Evolutionary conservation across 2,113 vertebrate species (phyloP), one percentile per base, ranked within the genome.

Genomic region (Henicopernis longicauda): DNA sequence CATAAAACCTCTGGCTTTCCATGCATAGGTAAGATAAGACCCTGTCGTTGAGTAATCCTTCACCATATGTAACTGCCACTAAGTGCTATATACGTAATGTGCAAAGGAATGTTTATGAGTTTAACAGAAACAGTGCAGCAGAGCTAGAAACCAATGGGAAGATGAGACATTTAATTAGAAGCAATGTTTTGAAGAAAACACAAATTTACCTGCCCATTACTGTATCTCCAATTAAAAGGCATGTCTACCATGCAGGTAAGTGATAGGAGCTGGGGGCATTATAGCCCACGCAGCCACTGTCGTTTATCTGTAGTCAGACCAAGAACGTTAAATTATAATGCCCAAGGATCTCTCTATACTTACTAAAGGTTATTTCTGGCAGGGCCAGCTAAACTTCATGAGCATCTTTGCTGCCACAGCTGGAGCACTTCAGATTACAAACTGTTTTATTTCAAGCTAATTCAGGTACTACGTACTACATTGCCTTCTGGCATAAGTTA

Each of bases 371-470:
- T 92, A 73, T 58, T 92, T 92, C n/a, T 86, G 31, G 42, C 19
- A 88, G 49, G 34, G 62, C 69, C 57, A 86, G 19, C 65, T 88
- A 90, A 92, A 93, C 40, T 67, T 80, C 54, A 25, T 4, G 8
- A 92, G 54, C 31, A 82, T 57, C 58, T 85, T 40, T 61, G 31
- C 62, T 81, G 76, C 42, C 67, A 95, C 67, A 92, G 38, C 36
- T 80, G 62, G 66, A 95, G 62, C 67, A 88, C 54, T 93, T 93
- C 54, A 86, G 49, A 80, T 66, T 76, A 62, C 45, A 55, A 90
- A 66, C 72, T 92, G 86, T 9, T 95, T 92, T 80, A 62, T 90
- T 94, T 78, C 76, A 92, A 83, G 72, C 54, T 70, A 83, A 89
- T 86, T 91, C 70, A 95, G 69, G 50, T 73, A 66, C 26, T 61